Percentiles rank a stretch among this genome's conserved stretches.
phyloP scores from a whole-genome alignment of 2,888 invertebrate genomes.

The Alentia gelatinosa region DNA sequence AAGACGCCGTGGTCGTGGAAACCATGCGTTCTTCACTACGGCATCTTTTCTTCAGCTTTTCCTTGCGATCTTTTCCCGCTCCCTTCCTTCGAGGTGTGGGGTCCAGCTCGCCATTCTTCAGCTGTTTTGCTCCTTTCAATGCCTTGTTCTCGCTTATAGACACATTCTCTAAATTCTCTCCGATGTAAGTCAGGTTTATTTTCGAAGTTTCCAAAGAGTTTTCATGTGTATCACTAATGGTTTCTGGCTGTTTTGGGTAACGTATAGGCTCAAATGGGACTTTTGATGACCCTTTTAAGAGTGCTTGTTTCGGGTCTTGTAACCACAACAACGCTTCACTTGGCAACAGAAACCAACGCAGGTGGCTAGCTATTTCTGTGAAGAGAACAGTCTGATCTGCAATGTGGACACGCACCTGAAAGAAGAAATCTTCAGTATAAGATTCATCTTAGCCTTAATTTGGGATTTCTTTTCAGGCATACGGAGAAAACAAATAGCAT shows the following conservation, averaged over 20 bases:
- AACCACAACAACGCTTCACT: conserved; percentile 89
- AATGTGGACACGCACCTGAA: conserved; percentile 46
- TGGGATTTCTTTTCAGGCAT: no score
- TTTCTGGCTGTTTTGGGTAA: conserved; percentile 41
- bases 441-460: background rate
- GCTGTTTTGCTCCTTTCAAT: background rate
- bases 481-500: no score
- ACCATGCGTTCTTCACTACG: conserved; percentile 12
- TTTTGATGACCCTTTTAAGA: background rate
- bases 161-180: background rate
- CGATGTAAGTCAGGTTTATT: background rate
- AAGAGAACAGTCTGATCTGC: conserved; percentile 87
- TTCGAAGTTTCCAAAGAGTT: background rate
- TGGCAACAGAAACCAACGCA: conserved; percentile 94
- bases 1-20: background rate
- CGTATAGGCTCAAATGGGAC: conserved; percentile 49
- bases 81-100: background rate
- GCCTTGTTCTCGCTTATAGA: background rate
- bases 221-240: background rate
- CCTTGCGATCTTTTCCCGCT: background rate
- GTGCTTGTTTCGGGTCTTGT: background rate
- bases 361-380: conserved; percentile 85
- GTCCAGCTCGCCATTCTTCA: background rate
- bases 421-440: background rate
- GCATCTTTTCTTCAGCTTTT: background rate